Base-by-base conservation (phyloP, 2,797 vertebrate species). In the Danionella dracula region DNA sequence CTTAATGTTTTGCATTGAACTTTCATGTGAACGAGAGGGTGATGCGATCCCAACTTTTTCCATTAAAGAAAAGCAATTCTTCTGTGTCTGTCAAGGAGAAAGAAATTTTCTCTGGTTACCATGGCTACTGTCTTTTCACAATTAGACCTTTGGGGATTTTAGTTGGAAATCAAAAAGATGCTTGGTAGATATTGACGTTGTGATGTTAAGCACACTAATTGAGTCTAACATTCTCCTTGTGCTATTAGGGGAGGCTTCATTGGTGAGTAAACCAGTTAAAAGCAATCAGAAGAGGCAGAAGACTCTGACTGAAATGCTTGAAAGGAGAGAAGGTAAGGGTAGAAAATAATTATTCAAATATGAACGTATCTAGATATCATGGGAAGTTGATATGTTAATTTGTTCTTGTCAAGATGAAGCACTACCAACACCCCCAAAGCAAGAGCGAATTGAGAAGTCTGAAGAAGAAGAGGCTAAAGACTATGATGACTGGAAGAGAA, bases 401-500 rank as follows among this genome's bases (percentile, higher is more conserved):
- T 15, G 8, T 68, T 54, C 19, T 61, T 13, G 46, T 57, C 27
- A 44, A 75, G 81, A 82, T 13, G 74, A 82, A 1, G 73, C 55
- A 12, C 55, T 63, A 17, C 56, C 72, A 27, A 84, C 83, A 2
- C 54, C 59, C 5, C 77, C 81, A 15, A 90, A 92, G 73, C 82
- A 37, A n/a, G 68, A 66, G 4, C 81, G 82, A 31, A 50, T 83
- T 29, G 53, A 57, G 4, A 80, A 84, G 50, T 63, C 73, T 1
- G 85, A 88, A 58, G 68, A 70, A 27, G 60, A 71, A 2, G 62
- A 57, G 11, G 76, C 75, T 6, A 83, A 87, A 64, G 87, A 90
- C 66, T 94, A 94, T 44, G 91, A 94, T 74, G 91, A 90, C 63
- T 93, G 92, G 92, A 93, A 91, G 79, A 89, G 77, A 76, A 89